Percentiles rank a stretch among this genome's conserved stretches.
Evolutionary conservation across 35 echinoderm and acorn worm species (phyloP).

Genomic region (Strongylocentrotus purpuratus): DNA sequence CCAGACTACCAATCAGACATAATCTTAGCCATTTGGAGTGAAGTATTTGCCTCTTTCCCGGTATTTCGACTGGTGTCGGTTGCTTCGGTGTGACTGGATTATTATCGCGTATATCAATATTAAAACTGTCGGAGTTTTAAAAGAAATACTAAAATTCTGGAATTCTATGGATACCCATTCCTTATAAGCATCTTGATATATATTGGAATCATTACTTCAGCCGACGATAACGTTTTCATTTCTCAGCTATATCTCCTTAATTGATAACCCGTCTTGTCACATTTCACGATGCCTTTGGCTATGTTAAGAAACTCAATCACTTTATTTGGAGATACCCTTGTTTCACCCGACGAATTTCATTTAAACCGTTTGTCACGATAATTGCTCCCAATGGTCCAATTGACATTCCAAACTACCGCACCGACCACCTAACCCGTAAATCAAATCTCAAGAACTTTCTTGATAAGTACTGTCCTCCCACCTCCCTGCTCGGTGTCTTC

Average conservation of each 20-base stretch:
- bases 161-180: no score
- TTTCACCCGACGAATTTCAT: background rate
- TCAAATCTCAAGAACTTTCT: background rate
- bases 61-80: no score
- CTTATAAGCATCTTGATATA: no score
- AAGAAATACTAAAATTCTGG: no score
- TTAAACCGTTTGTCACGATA: background rate
- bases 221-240: no score
- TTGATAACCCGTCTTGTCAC: background rate
- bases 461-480: background rate
- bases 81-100: no score
- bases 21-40: no score
- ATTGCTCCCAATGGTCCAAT: slow-evolving; percentile 37
- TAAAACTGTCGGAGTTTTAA: no score
- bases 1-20: no score
- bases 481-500: background rate
- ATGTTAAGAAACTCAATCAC: background rate
- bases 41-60: no score
- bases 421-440: background rate
- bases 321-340: background rate
- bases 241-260: background rate
- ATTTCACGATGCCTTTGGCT: background rate
- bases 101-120: no score
- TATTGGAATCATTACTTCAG: no score
- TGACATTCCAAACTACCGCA: slow-evolving; percentile 28